A percentile compares a stretch with the other conserved stretches of the same genome.
These are phyloP conservation scores for Plagodis pulveraria DNA, from an alignment of 2,888 invertebrate species.

Conservation along the genomic window DNA sequence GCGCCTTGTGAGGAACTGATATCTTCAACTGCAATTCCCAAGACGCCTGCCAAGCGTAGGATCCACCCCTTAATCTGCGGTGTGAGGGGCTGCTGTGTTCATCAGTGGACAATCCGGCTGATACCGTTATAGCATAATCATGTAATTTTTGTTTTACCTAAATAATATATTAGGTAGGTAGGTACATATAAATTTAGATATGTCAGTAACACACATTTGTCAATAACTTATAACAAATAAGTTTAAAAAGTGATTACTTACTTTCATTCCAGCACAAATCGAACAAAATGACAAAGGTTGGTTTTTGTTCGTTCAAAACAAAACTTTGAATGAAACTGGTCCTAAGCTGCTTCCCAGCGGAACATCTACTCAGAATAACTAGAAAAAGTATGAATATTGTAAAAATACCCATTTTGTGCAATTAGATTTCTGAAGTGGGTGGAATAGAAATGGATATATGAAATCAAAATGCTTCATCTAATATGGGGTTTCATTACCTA, in stretches of 20 bases:
- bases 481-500: slow-evolving; percentile 12
- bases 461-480: slow-evolving; percentile 4
- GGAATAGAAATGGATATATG: slow-evolving; percentile 1
- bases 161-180: not conserved
- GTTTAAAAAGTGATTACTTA: slow-evolving; percentile 41
- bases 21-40: too few species aligned
- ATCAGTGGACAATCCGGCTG: too few species aligned
- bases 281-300: slow-evolving; percentile 51
- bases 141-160: too few species aligned
- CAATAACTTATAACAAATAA: not conserved
- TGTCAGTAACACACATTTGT: too few species aligned
- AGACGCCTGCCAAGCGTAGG: too few species aligned
- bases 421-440: slow-evolving; percentile 6
- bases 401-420: slow-evolving; percentile 16
- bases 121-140: too few species aligned
- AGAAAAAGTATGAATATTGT: slow-evolving; percentile 23
- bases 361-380: slow-evolving; percentile 25
- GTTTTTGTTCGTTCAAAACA: slow-evolving; percentile 58
- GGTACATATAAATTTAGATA: too few species aligned
- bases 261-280: slow-evolving; percentile 59
- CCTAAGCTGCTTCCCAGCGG: slow-evolving; percentile 37
- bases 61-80: too few species aligned
- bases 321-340: slow-evolving; percentile 55
- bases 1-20: too few species aligned
- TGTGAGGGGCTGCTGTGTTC: too few species aligned